phyloP scores from a whole-genome alignment of 2,797 vertebrate species.

The Kryptopterus vitreolus region DNA sequence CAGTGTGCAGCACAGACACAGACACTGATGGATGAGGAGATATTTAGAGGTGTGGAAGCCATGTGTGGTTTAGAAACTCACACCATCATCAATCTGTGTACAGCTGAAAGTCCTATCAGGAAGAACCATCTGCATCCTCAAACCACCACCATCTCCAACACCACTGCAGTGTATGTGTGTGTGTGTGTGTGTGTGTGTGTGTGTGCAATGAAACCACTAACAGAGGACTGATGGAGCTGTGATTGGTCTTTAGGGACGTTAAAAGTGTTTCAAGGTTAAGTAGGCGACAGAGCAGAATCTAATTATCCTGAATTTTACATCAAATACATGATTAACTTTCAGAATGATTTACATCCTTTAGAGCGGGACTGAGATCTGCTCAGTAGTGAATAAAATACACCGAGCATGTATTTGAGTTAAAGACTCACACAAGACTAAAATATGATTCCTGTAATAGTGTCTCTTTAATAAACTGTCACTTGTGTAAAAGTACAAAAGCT shows the following conservation, averaged over 20 bases:
- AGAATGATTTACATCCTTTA: neutral
- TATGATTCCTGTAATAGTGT: no score
- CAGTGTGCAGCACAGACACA: conserved; percentile 10
- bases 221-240: conserved; percentile 25
- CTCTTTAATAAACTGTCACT: no score
- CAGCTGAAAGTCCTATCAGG: conserved; percentile 21
- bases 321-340: neutral
- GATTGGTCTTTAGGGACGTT: neutral
- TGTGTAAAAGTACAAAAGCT: no score
- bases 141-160: conserved; percentile 14
- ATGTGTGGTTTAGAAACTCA: conserved; percentile 28
- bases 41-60: conserved; percentile 26
- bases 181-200: no score
- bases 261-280: neutral
- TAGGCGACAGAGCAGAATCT: neutral
- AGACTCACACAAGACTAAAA: no score
- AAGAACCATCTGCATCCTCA: conserved; percentile 25
- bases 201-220: conserved; percentile 21
- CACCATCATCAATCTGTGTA: conserved; percentile 30
- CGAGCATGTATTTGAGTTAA: no score
- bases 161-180: neutral
- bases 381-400: no score
- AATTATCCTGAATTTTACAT: neutral
- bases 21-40: conserved; percentile 42
- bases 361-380: no score